Evolutionary conservation across 2,113 vertebrate species (phyloP), one percentile per base, ranked within the genome.

Genomic region (Microcebus lehilahytsara): DNA sequence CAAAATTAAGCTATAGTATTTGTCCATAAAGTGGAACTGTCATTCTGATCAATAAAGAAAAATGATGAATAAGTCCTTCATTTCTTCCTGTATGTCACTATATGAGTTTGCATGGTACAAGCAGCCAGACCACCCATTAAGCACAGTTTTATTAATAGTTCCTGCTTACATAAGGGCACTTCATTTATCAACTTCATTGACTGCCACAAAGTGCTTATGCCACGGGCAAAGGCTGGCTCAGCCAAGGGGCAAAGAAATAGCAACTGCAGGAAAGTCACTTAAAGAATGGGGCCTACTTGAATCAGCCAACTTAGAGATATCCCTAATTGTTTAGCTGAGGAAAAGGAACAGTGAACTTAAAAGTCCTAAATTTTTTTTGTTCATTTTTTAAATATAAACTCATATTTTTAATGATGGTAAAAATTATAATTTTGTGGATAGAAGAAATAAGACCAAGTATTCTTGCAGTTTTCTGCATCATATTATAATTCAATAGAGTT

Each of bases 101-200:
- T 40, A 64, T 75, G 77, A 75, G 75, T 0, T 42, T 90, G 93
- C 19, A 20, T 53, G 46, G 60, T 85, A 53, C 77, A 96, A 96
- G 60, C 37, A 85, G 96, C 97, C 95, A 96, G 88, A 93, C 79
- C 85, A 96, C 92, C 85, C 84, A 98, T 96, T 96, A 98, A 92
- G 51, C 51, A 81, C 78, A 96, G 42, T 96, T 98, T 98, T 98
- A 98, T 98, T 98, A 98, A 98, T 98, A 98, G 95, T 49, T 95
- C 56, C 85, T 97, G 83, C 92, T 98, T 98, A 94, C 92, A 96
- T 97, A 92, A 97, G 91, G 95, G 88, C 16, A 42, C 60, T 20
- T 97, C 97, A 95, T 97, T 98, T 98, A 97, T 98, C 98, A 98
- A 96, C 93, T 96, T 97, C 98, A 97, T 78, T 94, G 98, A 95